Conservation (phyloP, 2,888 invertebrate species). For the Drosophila flavopinicola region DNA sequence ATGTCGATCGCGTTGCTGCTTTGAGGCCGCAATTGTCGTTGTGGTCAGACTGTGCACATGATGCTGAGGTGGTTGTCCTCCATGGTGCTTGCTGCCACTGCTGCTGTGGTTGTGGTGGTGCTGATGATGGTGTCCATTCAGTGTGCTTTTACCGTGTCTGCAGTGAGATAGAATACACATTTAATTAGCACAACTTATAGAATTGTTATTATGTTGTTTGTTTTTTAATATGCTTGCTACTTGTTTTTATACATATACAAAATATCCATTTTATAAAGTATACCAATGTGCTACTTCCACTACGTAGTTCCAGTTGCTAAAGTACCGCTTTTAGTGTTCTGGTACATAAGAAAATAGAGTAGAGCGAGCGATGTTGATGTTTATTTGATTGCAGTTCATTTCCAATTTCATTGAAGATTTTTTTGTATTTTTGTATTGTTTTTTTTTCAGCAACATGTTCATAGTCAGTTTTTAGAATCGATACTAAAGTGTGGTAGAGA, state of each 20-base stretch:
- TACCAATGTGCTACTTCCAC: slow-evolving; percentile 66
- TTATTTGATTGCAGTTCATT: slow-evolving; percentile 40
- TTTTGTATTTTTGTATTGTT: slow-evolving; percentile 34
- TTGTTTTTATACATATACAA: slow-evolving; percentile 49
- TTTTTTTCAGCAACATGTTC: slow-evolving; percentile 80
- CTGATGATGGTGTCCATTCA: slow-evolving; percentile 61
- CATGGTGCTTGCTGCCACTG: slow-evolving; percentile 59
- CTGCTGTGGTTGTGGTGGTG: slow-evolving; percentile 26
- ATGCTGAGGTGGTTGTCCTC: slow-evolving; percentile 57
- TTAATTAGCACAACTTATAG: slow-evolving; percentile 4
- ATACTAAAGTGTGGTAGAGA: slow-evolving; percentile 51
- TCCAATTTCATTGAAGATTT: slow-evolving; percentile 72
- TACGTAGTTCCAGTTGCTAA: slow-evolving; percentile 73
- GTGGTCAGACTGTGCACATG: slow-evolving; percentile 67
- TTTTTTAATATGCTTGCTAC: slow-evolving; percentile 60
- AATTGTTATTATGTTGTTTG: background rate
- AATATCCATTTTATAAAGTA: slow-evolving; percentile 39
- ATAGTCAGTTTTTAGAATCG: slow-evolving; percentile 76
- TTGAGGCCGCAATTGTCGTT: slow-evolving; percentile 66
- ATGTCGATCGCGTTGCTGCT: slow-evolving; percentile 70
- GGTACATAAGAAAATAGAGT: slow-evolving; percentile 59
- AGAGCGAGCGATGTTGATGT: slow-evolving; percentile 71
- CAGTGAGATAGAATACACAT: slow-evolving; percentile 7
- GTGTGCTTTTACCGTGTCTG: slow-evolving; percentile 82
- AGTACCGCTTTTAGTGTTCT: slow-evolving; percentile 51